A percentile compares a stretch with the other conserved stretches of the same genome.
These are phyloP conservation scores for Rhea pennata DNA, from an alignment of 2,113 vertebrate species.

Conservation along the genomic window DNA sequence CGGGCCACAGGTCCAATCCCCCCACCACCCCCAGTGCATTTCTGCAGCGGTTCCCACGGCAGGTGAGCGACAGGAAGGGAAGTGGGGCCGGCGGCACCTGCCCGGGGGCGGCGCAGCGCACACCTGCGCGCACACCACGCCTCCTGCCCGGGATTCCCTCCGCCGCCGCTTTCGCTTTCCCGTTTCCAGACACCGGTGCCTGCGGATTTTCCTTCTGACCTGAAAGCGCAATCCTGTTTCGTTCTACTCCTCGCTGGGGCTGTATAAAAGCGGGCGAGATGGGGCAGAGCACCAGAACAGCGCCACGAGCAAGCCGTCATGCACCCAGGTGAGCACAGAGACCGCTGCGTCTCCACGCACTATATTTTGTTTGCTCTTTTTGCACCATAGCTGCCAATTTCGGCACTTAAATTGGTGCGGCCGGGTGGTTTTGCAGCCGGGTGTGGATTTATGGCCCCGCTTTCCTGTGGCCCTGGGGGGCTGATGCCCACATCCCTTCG, in stretches of 20 bases:
- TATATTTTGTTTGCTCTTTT: neutral
- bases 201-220: neutral
- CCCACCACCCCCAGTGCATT: too few relatives aligned
- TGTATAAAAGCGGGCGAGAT: constrained; percentile 17
- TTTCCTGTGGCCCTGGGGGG: too few relatives aligned
- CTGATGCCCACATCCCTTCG: neutral
- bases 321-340: neutral
- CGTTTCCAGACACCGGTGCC: neutral
- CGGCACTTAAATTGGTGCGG: too few relatives aligned
- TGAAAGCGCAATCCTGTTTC: neutral
- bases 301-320: too few relatives aligned
- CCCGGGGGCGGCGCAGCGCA: too few relatives aligned
- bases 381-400: too few relatives aligned
- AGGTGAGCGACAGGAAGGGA: too few relatives aligned
- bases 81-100: too few relatives aligned
- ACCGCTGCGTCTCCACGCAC: neutral
- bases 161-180: constrained; percentile 6
- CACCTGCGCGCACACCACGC: neutral
- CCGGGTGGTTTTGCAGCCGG: too few relatives aligned
- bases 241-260: neutral
- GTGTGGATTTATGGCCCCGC: too few relatives aligned
- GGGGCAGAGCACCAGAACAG: neutral
- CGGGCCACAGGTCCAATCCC: too few relatives aligned
- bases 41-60: too few relatives aligned
- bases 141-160: neutral